Evolutionary conservation across 2,797 vertebrate species (phyloP).

Genomic region (Micrastur ruficollis): DNA sequence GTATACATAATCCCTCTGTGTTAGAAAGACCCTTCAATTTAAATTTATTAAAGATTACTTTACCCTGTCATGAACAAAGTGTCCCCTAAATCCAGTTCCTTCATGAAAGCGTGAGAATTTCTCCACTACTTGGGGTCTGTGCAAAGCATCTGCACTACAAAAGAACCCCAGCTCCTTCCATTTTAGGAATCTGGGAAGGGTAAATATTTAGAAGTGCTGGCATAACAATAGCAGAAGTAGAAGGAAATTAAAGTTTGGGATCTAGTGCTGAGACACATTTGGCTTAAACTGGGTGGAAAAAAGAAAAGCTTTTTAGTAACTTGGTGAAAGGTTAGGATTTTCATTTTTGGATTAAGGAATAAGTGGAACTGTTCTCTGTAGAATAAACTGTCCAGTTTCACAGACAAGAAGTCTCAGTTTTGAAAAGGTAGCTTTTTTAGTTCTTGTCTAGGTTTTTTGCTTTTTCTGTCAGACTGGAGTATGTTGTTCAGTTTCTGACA

Average conservation of each 20-base stretch:
- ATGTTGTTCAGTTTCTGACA: neutral
- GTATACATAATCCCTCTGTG: slow-evolving; percentile 16
- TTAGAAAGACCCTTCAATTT: slow-evolving; percentile 44
- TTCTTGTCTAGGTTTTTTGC: neutral
- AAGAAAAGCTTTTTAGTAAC: neutral
- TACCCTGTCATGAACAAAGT: slow-evolving; percentile 49
- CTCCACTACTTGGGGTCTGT: slow-evolving; percentile 39
- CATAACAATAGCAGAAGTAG: slow-evolving; percentile 78
- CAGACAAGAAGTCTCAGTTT: neutral
- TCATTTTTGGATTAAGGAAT: neutral
- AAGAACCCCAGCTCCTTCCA: slow-evolving; percentile 61
- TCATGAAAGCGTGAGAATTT: slow-evolving; percentile 72
- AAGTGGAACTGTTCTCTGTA: neutral
- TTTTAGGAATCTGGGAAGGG: slow-evolving; percentile 85
- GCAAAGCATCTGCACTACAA: slow-evolving; percentile 69
- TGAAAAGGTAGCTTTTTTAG: neutral
- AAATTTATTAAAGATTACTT: slow-evolving; percentile 61
- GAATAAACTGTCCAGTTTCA: neutral
- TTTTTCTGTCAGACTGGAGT: neutral
- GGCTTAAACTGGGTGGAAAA: slow-evolving; percentile 33
- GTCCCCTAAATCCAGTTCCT: slow-evolving; percentile 57
- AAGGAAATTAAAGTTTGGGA: slow-evolving; percentile 78
- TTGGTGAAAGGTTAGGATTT: neutral
- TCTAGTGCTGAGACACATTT: slow-evolving; percentile 59
- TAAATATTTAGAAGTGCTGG: slow-evolving; percentile 86